Conservation (phyloP, 35 echinoderm and acorn worm genomes). For the Heliocidaris erythrogramma region DNA sequence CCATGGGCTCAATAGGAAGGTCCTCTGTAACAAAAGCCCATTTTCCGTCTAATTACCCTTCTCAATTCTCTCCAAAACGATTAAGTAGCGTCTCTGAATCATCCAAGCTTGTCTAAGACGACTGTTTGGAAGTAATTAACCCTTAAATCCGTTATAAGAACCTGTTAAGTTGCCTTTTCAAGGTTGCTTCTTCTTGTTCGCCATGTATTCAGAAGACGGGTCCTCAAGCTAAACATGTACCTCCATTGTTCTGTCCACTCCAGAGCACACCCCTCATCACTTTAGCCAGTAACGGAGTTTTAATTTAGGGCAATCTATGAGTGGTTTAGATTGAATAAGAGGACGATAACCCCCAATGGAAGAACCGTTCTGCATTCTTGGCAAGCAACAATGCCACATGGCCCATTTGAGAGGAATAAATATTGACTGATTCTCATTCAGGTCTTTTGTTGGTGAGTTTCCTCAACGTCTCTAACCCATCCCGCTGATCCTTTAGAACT, state of each 20-base stretch:
- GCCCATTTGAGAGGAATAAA: not conserved
- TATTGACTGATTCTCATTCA: not conserved
- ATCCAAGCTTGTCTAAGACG: conserved; percentile 8
- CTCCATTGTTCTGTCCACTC: not conserved
- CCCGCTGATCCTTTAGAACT: not conserved
- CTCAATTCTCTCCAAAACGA: not conserved
- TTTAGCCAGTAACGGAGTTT: not conserved
- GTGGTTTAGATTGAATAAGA: not conserved
- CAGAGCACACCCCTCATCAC: not conserved
- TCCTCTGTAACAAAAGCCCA: not conserved
- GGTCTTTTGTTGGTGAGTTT: not conserved
- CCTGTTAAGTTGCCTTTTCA: not conserved
- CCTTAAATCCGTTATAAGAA: conserved; percentile 10
- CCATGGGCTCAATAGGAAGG: not conserved
- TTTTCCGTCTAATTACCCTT: not conserved
- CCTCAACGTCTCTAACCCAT: not conserved
- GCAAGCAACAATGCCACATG: not conserved
- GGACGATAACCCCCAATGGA: not conserved
- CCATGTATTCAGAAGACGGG: not conserved
- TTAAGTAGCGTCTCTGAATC: not conserved
- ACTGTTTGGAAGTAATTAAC: conserved; percentile 31
- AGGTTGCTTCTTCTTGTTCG: not conserved
- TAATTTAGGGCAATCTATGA: not conserved
- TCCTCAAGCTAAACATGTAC: not conserved
- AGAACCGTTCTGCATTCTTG: not conserved